Conservation (phyloP, 2,113 vertebrate species). For the Podarcis muralis region DNA sequence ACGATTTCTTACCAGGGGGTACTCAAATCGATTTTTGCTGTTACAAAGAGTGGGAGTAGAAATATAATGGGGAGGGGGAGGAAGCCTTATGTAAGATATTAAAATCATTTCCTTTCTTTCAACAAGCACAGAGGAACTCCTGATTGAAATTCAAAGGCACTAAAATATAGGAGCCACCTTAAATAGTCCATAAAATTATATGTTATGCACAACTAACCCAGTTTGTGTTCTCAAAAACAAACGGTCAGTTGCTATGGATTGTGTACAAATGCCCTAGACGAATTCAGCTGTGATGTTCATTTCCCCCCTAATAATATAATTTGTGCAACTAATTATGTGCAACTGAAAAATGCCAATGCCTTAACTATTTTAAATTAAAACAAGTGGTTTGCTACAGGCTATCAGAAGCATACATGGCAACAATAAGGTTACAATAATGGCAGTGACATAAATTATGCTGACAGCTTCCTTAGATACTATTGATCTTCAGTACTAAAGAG, state of each 20-base stretch:
- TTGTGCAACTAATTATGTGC: background rate
- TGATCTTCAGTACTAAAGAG: conserved; percentile 32
- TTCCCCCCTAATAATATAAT: background rate
- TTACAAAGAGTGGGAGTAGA: background rate
- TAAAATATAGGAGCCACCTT: accelerated
- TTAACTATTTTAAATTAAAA: conserved; percentile 37
- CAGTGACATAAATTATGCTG: conserved; percentile 20
- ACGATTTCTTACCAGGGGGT: too few relatives aligned
- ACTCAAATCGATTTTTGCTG: too few relatives aligned
- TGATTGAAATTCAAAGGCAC: background rate
- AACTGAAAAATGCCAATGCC: conserved; percentile 1
- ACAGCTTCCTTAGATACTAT: conserved; percentile 4
- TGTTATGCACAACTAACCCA: background rate
- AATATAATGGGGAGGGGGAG: background rate
- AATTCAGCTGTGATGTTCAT: background rate
- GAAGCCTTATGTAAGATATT: background rate
- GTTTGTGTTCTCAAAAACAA: background rate
- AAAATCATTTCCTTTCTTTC: background rate
- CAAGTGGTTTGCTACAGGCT: conserved; percentile 17
- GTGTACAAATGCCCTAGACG: background rate
- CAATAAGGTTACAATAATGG: background rate
- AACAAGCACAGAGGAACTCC: background rate
- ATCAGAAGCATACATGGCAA: conserved; percentile 14
- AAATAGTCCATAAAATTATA: background rate
- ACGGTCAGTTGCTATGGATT: background rate